Percentiles rank a stretch among this genome's conserved stretches.
Evolutionary conservation across 2,113 vertebrate species (phyloP).

Genomic region (Lophura nycthemera): DNA sequence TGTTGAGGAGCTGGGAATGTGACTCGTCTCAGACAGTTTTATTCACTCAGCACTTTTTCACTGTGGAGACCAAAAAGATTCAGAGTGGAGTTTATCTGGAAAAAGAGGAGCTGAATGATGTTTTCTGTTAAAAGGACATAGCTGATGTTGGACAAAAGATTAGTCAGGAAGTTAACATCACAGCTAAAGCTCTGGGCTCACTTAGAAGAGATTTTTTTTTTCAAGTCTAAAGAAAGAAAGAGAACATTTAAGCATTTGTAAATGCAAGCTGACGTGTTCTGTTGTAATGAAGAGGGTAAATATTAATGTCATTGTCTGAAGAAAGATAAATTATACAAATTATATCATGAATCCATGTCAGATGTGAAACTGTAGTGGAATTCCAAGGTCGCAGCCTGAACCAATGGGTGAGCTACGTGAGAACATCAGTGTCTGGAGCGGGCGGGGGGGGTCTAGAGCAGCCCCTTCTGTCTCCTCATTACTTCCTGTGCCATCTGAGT

Average conservation of each 20-base stretch:
- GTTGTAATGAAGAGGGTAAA: neutral
- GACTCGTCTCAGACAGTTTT: neutral
- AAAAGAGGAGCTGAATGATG: neutral
- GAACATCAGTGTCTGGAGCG: no score
- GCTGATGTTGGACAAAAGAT: neutral
- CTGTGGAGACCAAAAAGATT: neutral
- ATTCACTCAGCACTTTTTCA: neutral
- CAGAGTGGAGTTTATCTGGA: neutral
- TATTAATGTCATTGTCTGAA: neutral
- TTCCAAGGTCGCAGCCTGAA: no score
- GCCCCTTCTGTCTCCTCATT: no score
- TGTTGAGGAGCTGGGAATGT: neutral
- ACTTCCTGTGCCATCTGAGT: no score
- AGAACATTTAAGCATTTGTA: neutral
- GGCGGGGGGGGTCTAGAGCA: no score
- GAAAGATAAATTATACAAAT: neutral
- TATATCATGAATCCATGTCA: neutral
- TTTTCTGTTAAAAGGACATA: fast-evolving
- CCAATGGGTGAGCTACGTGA: no score
- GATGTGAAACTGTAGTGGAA: neutral
- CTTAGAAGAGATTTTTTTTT: neutral
- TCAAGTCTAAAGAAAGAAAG: neutral
- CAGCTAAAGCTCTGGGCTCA: neutral
- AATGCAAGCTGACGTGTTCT: neutral
- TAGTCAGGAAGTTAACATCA: neutral